Evolutionary conservation across 2,797 vertebrate species (phyloP), one percentile per base, ranked within the genome.

Genomic region (Crocidura indochinensis): DNA sequence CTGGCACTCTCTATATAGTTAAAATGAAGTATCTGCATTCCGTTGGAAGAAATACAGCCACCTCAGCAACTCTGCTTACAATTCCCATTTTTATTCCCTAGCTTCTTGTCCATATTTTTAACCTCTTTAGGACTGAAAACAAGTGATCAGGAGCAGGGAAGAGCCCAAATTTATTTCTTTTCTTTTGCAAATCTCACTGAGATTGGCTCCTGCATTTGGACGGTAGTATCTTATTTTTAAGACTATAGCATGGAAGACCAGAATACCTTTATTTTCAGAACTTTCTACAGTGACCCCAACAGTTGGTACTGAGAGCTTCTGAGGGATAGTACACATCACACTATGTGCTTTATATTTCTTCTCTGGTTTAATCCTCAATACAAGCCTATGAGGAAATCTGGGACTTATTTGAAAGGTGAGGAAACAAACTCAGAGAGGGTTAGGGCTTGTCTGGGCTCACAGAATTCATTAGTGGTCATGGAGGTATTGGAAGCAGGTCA

Each of bases 251-350:
- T 38, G 38, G 5, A 2, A 38, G 38, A 53, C 86, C 26, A 1
- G 9, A 19, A 86, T 20, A 22, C 17, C 10, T 81, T 17, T 10
- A 0, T 27, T 53, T 47, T 12, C 44, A 38, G 44, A 17, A 11
- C 64, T 24, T 29, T 29, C 22, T 94, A 14, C 4, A 22, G 15
- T 27, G 44, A 49, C 17, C 74, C 19, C 15, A 2, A 11, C 26
- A 49, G 10, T 9, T 0, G 0, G 2, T 65, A 31, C 46, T 27
- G 31, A 62, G 64, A 11, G 0, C 1, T 1, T 1, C 24, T 1
- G 0, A 31, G 60, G 12, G 51, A 12, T 17, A 53, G 12, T 38
- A 5, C 38, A 38, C 38, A 38, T 38, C 38, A 38, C 38, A 38
- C 38, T 38, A 38, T 38, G 38, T 19, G 2, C 0, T 2, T 53